Base-by-base conservation (phyloP, 2,888 invertebrate genomes). In the Pyrocoelia pectoralis region DNA sequence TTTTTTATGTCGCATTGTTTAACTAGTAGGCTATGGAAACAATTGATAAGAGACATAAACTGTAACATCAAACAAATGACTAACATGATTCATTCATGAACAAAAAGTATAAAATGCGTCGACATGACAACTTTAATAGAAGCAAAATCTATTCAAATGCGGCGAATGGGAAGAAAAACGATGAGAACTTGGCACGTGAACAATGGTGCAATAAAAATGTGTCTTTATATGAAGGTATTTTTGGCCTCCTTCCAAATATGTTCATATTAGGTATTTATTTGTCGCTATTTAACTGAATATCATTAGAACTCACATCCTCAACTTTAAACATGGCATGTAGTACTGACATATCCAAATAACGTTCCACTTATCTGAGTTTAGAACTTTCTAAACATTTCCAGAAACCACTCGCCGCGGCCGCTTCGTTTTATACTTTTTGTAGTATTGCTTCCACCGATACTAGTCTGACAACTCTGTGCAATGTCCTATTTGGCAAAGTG, bases 401-500 rank as follows among this genome's bases (percentile, higher is more conserved):
- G 49, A 61, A 61, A 61, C 49, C 40, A 38, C 59, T 54, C 33
- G 24, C 54, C 54, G n/a, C n/a, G 4, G 24, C 6, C 24, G 33
- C 56, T 61, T 56, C 51, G 28, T 51, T 61, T 61, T 46, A 63
- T 49, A 63, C 54, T 55, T 58, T 63, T 50, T 54, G 48, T 24
- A 18, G 15, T 33, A 48, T 38, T 3, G 17, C 53, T 33, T 33
- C 33, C n/a, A n/a, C n/a, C n/a, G n/a, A n/a, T 56, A 24, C 43
- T 53, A 40, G 48, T 54, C 50, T 57, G 55, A 58, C 63, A 55
- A 28, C 43, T 51, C 49, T 57, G 54, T 63, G 58, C 58, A 49
- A 58, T 49, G 58, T 63, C 55, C 57, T 58, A 55, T 63, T 63
- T 63, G 63, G 63, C 56, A 63, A 58, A 58, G 55, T 49, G 51